Evolutionary conservation across 2,113 vertebrate genomes (phyloP), one percentile per base, ranked within the genome.

Genomic region (Lophura nycthemera): DNA sequence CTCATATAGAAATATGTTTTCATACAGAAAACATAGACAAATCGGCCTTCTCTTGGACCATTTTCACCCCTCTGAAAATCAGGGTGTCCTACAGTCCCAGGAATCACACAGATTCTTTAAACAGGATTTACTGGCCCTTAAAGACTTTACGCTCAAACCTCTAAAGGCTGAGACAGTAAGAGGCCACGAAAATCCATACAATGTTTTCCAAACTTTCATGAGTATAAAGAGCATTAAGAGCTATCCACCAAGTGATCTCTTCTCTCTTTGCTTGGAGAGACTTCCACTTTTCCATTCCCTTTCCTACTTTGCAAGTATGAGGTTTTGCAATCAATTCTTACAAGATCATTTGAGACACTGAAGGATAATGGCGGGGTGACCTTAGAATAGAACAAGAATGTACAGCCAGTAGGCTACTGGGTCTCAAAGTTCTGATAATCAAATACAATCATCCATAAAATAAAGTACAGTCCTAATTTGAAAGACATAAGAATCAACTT

Each of bases 311-410:
- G 70, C 3, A 0, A 2, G 24, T 13, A 47, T n/a, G 27, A 65
- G 12, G 20, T 65, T 65, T 43, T 29, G 40, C 38, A 43, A 64
- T 42, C 63, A 67, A 5, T 73, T 86, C 75, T 83, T 42, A 34
- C 2, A 13, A 42, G 18, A 21, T 47, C 13, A 57, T 65, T 84
- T 4, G 1, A 16, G 54, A 47, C 11, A 5, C 0, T 47, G 40
- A 42, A 89, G 22, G 4, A 11, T 73, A 73, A 25, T 18, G 3
- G 12, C 25, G 61, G 16, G 40, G 60, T 16, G 16, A 38, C 6
- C 6, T 32, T 0, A 8, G 86, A 77, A 77, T 73, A 22, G 19
- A 47, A 47, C 42, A 3, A 65, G 13, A 25, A 48, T 80, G 57
- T 57, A 38, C 11, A 20, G 6, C 17, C 17, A 30, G 16, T 11